Conservation (phyloP, 2,888 invertebrate species). For the Drosophila picticornis region DNA sequence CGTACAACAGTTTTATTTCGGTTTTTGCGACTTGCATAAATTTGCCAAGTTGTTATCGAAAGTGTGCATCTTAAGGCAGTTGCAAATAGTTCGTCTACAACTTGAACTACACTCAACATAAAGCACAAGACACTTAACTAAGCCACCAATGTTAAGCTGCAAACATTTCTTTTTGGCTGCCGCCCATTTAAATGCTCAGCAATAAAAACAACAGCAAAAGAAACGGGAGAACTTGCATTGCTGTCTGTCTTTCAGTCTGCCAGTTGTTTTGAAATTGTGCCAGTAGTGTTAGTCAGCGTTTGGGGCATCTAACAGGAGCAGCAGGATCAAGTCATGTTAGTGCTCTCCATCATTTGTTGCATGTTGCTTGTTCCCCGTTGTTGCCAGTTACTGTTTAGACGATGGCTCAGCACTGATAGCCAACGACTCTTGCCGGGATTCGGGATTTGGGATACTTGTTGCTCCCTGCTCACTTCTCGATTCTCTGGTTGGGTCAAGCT, state of each 20-base stretch:
- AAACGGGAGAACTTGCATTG: constrained; percentile 40
- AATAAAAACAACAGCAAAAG: constrained; percentile 61
- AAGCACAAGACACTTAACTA: constrained; percentile 15
- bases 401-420: constrained; percentile 75
- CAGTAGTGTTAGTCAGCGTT: constrained; percentile 56
- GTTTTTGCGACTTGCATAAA: constrained; percentile 64
- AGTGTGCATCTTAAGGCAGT: constrained; percentile 73
- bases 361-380: constrained; percentile 41
- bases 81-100: constrained; percentile 59
- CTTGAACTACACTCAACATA: constrained; percentile 36
- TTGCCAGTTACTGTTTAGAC: constrained; percentile 55
- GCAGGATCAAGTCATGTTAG: constrained; percentile 68
- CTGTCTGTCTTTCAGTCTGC: constrained; percentile 21
- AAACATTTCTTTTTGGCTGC: constrained; percentile 15
- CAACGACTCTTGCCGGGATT: constrained; percentile 57
- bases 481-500: constrained; percentile 42
- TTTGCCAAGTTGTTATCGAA: constrained; percentile 72
- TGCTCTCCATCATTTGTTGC: constrained; percentile 67
- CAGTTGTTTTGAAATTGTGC: constrained; percentile 45
- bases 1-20: constrained; percentile 39
- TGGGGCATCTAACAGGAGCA: constrained; percentile 62
- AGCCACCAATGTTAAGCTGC: constrained; percentile 8
- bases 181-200: constrained; percentile 57
- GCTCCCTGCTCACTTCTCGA: not conserved
- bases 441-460: constrained; percentile 4